These are phyloP conservation scores for Melieria crassipennis DNA, from an alignment of 2,888 invertebrate species.

Conservation along the genomic window DNA sequence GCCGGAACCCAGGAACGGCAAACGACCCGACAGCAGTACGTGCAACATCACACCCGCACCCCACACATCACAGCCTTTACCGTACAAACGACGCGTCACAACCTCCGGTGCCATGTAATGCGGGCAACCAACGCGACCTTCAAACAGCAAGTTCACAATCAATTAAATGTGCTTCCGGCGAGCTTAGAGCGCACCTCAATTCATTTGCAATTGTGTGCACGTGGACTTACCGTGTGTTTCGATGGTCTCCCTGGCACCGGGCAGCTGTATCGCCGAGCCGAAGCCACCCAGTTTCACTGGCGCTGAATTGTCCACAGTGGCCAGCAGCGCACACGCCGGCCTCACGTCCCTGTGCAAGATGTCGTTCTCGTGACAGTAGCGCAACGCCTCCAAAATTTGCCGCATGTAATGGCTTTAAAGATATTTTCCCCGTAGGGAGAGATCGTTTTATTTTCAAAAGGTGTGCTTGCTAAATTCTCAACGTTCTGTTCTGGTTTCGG, in stretches of 20 bases:
- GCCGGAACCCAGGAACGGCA: conserved; percentile 95
- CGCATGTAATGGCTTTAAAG: conserved; percentile 92
- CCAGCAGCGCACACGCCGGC: conserved; percentile 95
- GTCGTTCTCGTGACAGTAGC: conserved; percentile 98
- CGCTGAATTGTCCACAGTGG: conserved; percentile 97
- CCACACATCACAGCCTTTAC: conserved; percentile 98
- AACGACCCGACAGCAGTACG: conserved; percentile 89
- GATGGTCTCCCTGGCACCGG: conserved; percentile 77
- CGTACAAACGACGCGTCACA: conserved; percentile 87
- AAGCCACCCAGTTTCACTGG: conserved; percentile 98
- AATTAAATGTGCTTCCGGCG: too few species aligned
- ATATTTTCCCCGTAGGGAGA: neutral
- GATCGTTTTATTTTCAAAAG: neutral
- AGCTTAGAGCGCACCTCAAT: too few species aligned
- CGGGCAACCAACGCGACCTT: conserved; percentile 94
- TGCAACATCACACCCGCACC: conserved; percentile 95
- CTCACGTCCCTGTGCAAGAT: conserved; percentile 98
- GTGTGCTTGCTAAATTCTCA: too few species aligned
- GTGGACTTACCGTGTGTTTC: conserved; percentile 68
- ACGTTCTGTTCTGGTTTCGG: too few species aligned
- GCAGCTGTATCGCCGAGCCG: conserved; percentile 93
- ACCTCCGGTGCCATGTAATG: conserved; percentile 99
- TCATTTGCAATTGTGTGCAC: neutral
- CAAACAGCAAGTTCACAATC: conserved; percentile 32
- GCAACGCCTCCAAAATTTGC: conserved; percentile 94